phyloP scores from a whole-genome alignment of 2,888 invertebrate genomes.

The Cactoblastis cactorum region DNA sequence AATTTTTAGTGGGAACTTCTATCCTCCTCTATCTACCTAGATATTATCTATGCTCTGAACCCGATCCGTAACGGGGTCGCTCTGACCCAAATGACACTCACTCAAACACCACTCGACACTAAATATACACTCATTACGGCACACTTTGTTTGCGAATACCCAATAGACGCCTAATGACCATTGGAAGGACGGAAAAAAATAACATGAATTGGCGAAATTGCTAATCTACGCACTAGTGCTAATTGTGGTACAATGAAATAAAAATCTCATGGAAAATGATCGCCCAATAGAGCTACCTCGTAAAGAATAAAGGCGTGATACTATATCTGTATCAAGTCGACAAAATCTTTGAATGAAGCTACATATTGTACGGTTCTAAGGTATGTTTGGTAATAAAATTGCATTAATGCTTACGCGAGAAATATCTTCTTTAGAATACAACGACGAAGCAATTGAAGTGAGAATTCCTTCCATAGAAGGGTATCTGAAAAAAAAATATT shows the following conservation, averaged over 20 bases:
- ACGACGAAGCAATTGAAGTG: slow-evolving; percentile 39
- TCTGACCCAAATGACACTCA: slow-evolving; percentile 15
- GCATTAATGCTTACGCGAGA: slow-evolving; percentile 53
- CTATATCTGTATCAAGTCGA: too few species aligned
- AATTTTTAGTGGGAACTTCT: too few species aligned
- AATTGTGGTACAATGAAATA: too few species aligned
- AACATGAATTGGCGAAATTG: neutral
- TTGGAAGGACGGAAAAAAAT: neutral
- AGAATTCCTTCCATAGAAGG: slow-evolving; percentile 51
- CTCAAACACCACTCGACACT: slow-evolving; percentile 19
- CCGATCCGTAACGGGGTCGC: neutral
- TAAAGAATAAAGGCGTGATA: too few species aligned
- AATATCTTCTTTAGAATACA: slow-evolving; percentile 55
- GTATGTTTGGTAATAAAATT: too few species aligned
- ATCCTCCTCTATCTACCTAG: neutral
- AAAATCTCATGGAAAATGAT: too few species aligned
- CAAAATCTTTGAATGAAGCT: too few species aligned
- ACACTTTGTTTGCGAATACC: slow-evolving; percentile 7
- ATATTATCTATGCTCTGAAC: neutral
- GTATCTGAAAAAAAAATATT: slow-evolving; percentile 40
- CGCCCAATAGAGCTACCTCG: too few species aligned
- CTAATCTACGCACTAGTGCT: neutral
- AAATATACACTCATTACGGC: slow-evolving; percentile 10
- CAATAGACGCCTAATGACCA: slow-evolving; percentile 6
- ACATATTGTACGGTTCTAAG: slow-evolving; percentile 10